phyloP scores from a whole-genome alignment of 2,113 vertebrate genomes.

The Paracanthobrama guichenoti region DNA sequence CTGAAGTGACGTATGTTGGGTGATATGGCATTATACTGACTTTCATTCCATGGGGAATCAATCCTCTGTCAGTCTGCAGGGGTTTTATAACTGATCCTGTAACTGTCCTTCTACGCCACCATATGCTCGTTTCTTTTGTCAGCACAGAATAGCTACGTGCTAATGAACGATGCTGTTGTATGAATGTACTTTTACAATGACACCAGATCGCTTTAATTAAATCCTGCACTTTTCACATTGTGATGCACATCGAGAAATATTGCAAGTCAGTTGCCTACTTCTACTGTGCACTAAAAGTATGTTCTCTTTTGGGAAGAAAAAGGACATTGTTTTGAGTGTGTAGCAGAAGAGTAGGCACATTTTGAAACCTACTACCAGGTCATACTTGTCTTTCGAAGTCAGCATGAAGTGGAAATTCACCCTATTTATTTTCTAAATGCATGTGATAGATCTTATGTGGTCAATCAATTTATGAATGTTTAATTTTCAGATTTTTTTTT shows the following conservation, averaged over 20 bases:
- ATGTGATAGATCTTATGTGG: too few relatives aligned
- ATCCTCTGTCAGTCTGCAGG: background rate
- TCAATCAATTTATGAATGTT: too few relatives aligned
- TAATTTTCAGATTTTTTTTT: too few relatives aligned
- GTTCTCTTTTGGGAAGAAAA: background rate
- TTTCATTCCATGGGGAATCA: background rate
- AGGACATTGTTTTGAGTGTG: background rate
- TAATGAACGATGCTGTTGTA: background rate
- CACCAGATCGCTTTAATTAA: background rate
- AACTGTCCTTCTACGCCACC: background rate
- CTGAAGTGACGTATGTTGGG: background rate
- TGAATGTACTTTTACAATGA: background rate
- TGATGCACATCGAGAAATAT: background rate
- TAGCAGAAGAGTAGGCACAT: background rate
- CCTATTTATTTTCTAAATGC: too few relatives aligned
- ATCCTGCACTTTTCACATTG: background rate
- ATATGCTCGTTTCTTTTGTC: background rate
- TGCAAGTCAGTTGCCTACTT: background rate
- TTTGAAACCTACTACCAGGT: background rate
- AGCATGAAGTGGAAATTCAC: too few relatives aligned
- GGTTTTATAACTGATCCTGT: constrained; percentile 20
- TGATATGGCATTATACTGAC: background rate
- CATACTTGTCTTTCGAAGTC: background rate
- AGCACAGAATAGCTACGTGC: background rate
- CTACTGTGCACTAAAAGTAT: background rate